phyloP scores from a whole-genome alignment of 2,113 vertebrate genomes.

The Origma solitaria region DNA sequence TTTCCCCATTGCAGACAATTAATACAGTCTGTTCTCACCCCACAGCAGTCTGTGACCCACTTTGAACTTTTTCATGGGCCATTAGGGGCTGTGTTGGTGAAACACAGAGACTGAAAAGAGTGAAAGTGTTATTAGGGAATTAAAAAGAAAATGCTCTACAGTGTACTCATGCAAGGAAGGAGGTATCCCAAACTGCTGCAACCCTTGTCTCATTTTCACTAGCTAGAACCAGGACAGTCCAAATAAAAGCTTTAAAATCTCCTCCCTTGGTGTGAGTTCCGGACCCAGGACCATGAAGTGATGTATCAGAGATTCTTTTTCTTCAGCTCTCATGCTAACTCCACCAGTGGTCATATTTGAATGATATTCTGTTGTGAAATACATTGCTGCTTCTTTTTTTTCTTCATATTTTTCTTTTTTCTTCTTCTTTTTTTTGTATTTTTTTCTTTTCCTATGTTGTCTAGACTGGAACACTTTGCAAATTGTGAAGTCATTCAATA shows the following conservation, averaged over 20 bases:
- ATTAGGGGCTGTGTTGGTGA: not conserved
- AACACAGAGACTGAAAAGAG: not conserved
- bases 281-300: not conserved
- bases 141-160: not conserved
- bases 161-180: not conserved
- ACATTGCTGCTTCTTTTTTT: not conserved
- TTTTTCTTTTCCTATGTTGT: accelerated
- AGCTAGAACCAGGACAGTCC: not conserved
- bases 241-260: not conserved
- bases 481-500: not conserved
- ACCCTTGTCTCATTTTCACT: not conserved
- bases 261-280: not conserved
- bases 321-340: not conserved
- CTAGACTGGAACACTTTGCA: not conserved
- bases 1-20: constrained; percentile 46
- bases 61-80: constrained; percentile 35
- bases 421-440: too few species aligned
- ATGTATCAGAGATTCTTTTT: not conserved
- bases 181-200: not conserved
- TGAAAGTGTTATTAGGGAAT: not conserved
- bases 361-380: not conserved
- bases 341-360: not conserved
- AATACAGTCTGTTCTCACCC: constrained; percentile 54
- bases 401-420: accelerated
- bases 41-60: constrained; percentile 20